These are phyloP conservation scores for Xenopus borealis DNA, from an alignment of 2,113 vertebrate species.

Conservation along the genomic window DNA sequence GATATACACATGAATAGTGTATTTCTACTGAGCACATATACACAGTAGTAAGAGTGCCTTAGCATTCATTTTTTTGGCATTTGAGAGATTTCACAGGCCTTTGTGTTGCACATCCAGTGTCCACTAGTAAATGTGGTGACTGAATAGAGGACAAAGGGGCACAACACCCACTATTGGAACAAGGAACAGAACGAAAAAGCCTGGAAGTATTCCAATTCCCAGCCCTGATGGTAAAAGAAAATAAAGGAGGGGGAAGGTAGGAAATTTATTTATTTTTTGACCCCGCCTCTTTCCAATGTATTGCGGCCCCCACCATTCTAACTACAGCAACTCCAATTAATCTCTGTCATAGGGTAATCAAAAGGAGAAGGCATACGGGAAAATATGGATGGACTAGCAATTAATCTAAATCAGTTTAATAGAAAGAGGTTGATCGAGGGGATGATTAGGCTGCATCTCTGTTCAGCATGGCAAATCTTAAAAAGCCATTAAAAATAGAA, in stretches of 20 bases:
- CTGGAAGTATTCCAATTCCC: constrained; percentile 33
- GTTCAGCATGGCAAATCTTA: neutral
- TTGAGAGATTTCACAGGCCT: constrained; percentile 15
- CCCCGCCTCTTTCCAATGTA: constrained; percentile 13
- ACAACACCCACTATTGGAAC: neutral
- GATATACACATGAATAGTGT: too few species aligned
- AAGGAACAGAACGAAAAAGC: constrained; percentile 6
- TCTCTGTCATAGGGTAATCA: constrained; percentile 68
- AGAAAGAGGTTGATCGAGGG: constrained; percentile 60
- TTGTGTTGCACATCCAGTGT: constrained; percentile 5
- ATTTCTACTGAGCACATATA: too few species aligned
- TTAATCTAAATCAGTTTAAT: constrained; percentile 68
- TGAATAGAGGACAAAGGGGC: constrained; percentile 41
- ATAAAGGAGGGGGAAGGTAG: constrained; percentile 8
- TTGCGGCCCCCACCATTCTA: neutral
- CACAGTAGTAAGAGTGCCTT: too few species aligned
- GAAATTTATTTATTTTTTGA: constrained; percentile 30
- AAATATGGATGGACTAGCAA: constrained; percentile 67
- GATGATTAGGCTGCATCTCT: constrained; percentile 17
- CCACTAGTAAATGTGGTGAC: constrained; percentile 21
- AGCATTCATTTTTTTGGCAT: neutral
- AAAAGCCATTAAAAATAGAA: neutral
- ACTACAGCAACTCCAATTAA: constrained; percentile 57
- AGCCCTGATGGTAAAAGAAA: constrained; percentile 18
- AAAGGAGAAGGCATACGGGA: constrained; percentile 62